Base-by-base conservation (phyloP, 2,888 invertebrate species). In the Luperina testacea region DNA sequence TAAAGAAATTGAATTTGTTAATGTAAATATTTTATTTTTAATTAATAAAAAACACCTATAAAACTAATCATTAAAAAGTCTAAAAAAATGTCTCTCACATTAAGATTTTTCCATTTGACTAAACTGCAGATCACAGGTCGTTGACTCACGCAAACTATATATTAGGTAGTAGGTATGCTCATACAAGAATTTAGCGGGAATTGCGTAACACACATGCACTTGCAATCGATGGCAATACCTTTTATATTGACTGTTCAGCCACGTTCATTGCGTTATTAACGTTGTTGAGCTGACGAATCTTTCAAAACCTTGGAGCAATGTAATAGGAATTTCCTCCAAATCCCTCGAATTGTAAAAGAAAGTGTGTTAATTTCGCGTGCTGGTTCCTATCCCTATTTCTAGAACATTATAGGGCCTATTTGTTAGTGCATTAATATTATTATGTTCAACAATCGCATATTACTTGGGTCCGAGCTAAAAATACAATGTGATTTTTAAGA, bases 401-500 rank as follows among this genome's bases (percentile, higher is more conserved):
- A 57, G 17, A 17, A 57, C 11, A 38, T n/a, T 6, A 27, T 38
- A 45, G 20, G 4, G 13, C 8, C 0, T 57, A 48, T 45, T 48
- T 45, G 1, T 38, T 9, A 20, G 17, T 27, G 9, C 4, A 4
- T 38, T 20, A 13, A 20, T 0, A 48, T 48, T 48, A 48, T 48
- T 9, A 32, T 8, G 1, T 17, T 74, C 70, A 70, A 71, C 72
- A 38, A 65, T 32, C 80, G 77, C 85, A 85, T 83, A 48, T 87
- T 24, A 85, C 87, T 94, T 94, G 87, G 6, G 87, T 93, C 92
- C 53, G 82, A 90, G 15, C 84, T 87, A 90, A 90, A 89, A 91
- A 92, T 92, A 94, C 94, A 94, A 93, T 93, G 92, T 93, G 90
- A 94, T 95, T 96, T 95, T 95, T 95, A 94, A 93, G 87, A 88